A percentile compares a stretch with the other conserved stretches of the same genome.
Conservation (phyloP, 2,797 vertebrate species). For the Microhierax caerulescens region DNA sequence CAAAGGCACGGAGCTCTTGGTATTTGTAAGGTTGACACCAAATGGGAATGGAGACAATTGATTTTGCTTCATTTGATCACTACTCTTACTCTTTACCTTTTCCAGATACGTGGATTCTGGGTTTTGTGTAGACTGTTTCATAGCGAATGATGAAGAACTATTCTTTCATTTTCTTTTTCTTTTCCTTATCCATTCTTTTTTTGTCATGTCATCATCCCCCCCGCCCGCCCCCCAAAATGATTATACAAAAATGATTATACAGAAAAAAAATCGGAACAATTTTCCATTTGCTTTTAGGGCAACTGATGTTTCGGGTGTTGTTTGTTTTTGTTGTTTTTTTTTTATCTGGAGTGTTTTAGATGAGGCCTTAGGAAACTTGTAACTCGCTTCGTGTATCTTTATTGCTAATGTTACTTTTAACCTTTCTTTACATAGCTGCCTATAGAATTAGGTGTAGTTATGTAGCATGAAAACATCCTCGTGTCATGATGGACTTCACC, state of each 20-base stretch:
- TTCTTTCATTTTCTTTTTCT: neutral
- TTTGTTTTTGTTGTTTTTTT: neutral
- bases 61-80: neutral
- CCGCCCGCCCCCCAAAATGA: neutral
- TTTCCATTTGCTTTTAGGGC: neutral
- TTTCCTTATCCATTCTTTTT: too few relatives aligned
- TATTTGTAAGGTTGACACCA: neutral
- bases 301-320: neutral
- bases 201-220: rapidly evolving
- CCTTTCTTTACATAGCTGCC: neutral
- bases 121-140: neutral
- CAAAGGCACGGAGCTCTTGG: neutral
- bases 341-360: neutral
- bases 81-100: neutral
- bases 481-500: neutral
- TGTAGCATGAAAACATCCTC: neutral
- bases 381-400: neutral
- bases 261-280: neutral
- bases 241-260: neutral
- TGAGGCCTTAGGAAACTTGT: neutral
- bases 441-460: neutral
- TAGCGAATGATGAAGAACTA: neutral
- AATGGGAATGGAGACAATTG: neutral
- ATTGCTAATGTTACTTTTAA: neutral
- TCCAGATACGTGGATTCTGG: neutral